These are phyloP conservation scores for Patagioenas fasciata DNA, from an alignment of 2,113 vertebrate species.

Conservation along the genomic window DNA sequence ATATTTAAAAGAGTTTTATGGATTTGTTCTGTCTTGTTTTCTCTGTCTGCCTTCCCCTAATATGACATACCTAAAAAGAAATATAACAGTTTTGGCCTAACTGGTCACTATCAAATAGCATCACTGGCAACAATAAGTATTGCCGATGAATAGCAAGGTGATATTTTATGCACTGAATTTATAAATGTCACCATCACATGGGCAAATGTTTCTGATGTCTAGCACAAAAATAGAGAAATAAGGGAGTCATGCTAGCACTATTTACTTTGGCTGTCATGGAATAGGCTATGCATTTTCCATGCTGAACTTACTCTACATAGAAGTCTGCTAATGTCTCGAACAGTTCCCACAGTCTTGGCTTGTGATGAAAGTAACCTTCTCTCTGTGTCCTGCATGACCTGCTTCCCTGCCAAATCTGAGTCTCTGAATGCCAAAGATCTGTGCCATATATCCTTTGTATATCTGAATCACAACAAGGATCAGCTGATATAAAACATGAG, in stretches of 20 bases:
- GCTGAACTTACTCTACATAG: background rate
- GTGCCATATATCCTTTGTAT: conserved; percentile 24
- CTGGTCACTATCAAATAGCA: background rate
- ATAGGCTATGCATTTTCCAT: conserved; percentile 21
- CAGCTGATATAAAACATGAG: conserved; percentile 56
- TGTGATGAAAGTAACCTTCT: conserved; percentile 49
- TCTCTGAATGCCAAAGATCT: conserved; percentile 6
- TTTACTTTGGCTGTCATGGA: conserved; percentile 53
- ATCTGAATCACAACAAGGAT: conserved; percentile 47
- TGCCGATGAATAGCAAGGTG: background rate
- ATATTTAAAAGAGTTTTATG: background rate
- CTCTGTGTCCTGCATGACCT: conserved; percentile 24
- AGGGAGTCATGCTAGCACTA: conserved; percentile 6
- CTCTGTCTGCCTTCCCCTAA: background rate
- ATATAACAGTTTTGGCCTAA: background rate
- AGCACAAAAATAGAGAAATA: background rate
- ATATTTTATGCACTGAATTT: background rate
- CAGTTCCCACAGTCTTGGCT: conserved; percentile 56
- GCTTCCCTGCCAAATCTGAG: background rate
- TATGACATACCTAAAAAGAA: background rate
- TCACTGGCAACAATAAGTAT: background rate
- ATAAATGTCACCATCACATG: background rate
- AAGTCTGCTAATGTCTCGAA: conserved; percentile 35
- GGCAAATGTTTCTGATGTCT: conserved; percentile 8
- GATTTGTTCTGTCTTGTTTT: no score